A percentile compares a stretch with the other conserved stretches of the same genome.
These are phyloP conservation scores for Lochmaea crataegi DNA, from an alignment of 2,888 invertebrate genomes.

Conservation along the genomic window DNA sequence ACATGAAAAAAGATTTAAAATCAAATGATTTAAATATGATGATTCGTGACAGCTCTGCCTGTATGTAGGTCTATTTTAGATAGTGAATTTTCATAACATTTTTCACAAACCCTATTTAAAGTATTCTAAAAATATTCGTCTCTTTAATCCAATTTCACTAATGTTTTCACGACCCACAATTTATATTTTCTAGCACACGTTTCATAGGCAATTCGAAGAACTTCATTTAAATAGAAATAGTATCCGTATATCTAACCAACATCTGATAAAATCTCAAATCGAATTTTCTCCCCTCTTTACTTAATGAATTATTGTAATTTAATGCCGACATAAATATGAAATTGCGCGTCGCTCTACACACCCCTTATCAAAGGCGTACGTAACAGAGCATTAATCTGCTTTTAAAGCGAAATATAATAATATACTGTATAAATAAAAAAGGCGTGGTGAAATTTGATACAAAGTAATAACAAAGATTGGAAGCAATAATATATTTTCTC, in stretches of 20 bases:
- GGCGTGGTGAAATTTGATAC: too few relatives aligned
- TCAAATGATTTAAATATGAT: too few relatives aligned
- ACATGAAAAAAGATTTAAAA: too few relatives aligned
- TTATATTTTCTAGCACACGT: neutral
- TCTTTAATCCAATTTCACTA: neutral
- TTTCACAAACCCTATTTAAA: neutral
- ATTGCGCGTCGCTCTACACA: constrained; percentile 36
- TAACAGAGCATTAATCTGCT: neutral
- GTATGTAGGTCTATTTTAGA: too few relatives aligned
- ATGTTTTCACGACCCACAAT: neutral
- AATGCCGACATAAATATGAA: constrained; percentile 56
- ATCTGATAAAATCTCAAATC: constrained; percentile 59
- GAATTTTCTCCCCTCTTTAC: constrained; percentile 54
- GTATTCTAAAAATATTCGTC: neutral
- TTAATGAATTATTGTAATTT: constrained; percentile 63
- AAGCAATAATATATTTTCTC: too few relatives aligned
- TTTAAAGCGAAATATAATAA: too few relatives aligned
- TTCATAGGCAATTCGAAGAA: neutral
- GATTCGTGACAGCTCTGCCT: too few relatives aligned
- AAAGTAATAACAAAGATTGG: too few relatives aligned
- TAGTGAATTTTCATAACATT: neutral
- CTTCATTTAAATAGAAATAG: constrained; percentile 33
- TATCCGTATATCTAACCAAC: constrained; percentile 44
- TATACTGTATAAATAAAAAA: too few relatives aligned
- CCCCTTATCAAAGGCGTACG: constrained; percentile 10